Base-by-base conservation (phyloP, 2,113 vertebrate species). In the Laterallus jamaicensis region DNA sequence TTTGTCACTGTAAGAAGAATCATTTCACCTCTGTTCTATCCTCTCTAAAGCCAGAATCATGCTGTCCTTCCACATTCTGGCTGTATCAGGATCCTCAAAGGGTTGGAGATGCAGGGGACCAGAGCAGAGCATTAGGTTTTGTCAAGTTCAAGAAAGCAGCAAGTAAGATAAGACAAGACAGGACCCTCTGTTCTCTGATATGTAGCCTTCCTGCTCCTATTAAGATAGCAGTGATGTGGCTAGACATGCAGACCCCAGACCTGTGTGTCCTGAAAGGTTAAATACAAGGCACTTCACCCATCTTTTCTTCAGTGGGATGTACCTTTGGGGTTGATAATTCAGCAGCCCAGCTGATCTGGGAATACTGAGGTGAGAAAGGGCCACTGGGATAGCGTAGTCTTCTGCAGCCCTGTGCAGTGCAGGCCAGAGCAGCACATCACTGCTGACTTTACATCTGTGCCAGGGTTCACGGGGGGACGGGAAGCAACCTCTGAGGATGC, bases 91-190 rank as follows among this genome's bases (percentile, higher is more conserved):
- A 87, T 84, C 31, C 55, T 87, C 52, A 87, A 79, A 85, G 44
- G 18, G 55, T 37, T 73, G 40, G 54, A 82, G 54, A 76, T 88
- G 74, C 50, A 74, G 59, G 74, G 21, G 25, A 91, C 62, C 40
- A 93, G 47, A 77, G 62, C 54, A 93, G 49, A 93, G 60, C 76
- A 92, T 59, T 42, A 86, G 37, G 19, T 71, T 88, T 88, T 77
- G 60, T 35, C 66, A 93, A 74, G 68, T 77, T 91, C 71, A 86
- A 82, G 87, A 80, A 94, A 92, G 68, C 76, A 88, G 63, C n/a
- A 70, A 73, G 79, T 73, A 85, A 68, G 59, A 49, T 60, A 58
- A 88, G 58, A 60, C 18, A 58, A 88, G 62, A 60, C 18, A 79
- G 37, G 40, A 63, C n/a, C 73, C 35, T 79, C 60, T 84, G 49